Evolutionary conservation across 2,797 vertebrate species (phyloP).

Genomic region (Rhinichthys osculus): DNA sequence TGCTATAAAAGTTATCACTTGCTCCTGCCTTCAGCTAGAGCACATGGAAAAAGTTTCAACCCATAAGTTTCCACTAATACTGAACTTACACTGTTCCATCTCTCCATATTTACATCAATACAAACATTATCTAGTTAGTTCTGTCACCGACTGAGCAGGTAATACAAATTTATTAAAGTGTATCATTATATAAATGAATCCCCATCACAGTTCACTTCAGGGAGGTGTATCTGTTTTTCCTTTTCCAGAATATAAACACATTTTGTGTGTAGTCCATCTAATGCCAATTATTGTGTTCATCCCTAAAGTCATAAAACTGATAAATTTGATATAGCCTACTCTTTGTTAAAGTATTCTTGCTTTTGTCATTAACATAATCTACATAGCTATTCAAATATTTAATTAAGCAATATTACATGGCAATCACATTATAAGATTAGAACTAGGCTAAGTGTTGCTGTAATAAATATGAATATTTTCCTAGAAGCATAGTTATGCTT

Average conservation of each 20-base stretch:
- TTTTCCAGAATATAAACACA: background rate
- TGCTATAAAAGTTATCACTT: constrained; percentile 31
- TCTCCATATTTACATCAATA: background rate
- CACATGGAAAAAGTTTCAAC: constrained; percentile 36
- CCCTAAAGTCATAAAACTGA: background rate
- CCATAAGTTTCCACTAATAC: constrained; percentile 28
- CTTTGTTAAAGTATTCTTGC: background rate
- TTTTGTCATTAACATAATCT: background rate
- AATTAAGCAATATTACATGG: background rate
- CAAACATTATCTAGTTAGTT: background rate
- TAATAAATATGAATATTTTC: background rate
- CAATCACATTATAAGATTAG: background rate
- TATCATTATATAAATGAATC: background rate
- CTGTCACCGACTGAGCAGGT: background rate
- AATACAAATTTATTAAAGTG: too few relatives aligned
- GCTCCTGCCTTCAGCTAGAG: constrained; percentile 14
- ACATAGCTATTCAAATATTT: background rate
- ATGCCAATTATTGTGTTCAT: background rate
- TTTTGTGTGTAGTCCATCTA: background rate
- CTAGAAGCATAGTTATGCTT: background rate
- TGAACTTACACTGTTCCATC: background rate
- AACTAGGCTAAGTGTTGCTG: background rate
- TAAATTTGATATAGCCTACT: background rate
- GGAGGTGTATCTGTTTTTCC: background rate
- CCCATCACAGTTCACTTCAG: background rate